A percentile compares a stretch with the other conserved stretches of the same genome.
phyloP scores from a whole-genome alignment of 2,113 vertebrate species.

The Porphyrio hochstetteri region DNA sequence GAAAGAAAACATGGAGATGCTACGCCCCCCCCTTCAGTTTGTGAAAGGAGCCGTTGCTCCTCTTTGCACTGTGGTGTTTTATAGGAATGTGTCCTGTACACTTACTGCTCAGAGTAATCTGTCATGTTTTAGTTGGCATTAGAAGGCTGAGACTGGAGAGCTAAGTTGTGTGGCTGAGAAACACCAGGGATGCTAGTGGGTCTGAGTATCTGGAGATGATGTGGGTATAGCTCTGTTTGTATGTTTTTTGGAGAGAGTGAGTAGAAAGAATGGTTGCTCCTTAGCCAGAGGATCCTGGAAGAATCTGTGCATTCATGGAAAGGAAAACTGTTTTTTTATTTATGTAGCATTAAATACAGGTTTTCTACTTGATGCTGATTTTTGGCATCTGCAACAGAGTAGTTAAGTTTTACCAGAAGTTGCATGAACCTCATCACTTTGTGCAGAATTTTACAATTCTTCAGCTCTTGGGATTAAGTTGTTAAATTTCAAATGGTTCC shows the following conservation, averaged over 20 bases:
- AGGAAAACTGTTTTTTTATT: neutral
- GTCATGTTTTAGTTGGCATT: constrained; percentile 33
- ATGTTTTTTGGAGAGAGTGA: neutral
- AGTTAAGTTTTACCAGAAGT: neutral
- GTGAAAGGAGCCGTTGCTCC: neutral
- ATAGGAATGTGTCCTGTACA: neutral
- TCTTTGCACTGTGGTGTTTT: neutral
- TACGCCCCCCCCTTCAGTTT: neutral
- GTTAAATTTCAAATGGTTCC: neutral
- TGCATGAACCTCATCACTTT: neutral
- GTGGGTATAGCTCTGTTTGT: constrained; percentile 37
- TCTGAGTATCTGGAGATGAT: neutral
- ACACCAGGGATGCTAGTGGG: neutral
- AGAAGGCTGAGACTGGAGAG: neutral
- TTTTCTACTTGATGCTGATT: neutral
- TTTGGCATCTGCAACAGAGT: neutral
- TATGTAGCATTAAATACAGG: neutral
- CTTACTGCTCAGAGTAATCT: constrained; percentile 1
- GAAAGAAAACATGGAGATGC: neutral
- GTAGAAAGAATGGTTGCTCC: neutral
- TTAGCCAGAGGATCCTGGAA: neutral
- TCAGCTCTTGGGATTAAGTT: neutral
- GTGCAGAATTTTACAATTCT: neutral
- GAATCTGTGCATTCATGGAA: neutral
- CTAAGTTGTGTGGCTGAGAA: neutral